Evolutionary conservation across 2,888 invertebrate species (phyloP).

Genomic region (Drosophila prostipennis): DNA sequence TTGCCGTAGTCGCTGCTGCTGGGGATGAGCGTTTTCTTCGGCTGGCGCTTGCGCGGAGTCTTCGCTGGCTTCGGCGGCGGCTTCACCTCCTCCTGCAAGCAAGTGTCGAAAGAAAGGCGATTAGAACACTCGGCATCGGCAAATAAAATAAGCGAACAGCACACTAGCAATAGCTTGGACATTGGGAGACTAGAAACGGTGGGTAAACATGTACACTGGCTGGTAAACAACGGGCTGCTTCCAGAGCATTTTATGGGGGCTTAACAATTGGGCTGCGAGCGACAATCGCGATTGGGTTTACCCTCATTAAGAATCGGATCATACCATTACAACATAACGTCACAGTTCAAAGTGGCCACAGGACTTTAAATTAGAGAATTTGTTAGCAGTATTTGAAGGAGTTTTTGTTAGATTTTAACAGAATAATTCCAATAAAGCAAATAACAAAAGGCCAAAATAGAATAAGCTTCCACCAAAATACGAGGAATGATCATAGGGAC

Average conservation of each 20-base stretch:
- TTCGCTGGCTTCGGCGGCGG: constrained; percentile 81
- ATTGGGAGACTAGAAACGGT: constrained; percentile 23
- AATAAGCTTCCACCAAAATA: constrained; percentile 20
- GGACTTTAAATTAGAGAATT: constrained; percentile 44
- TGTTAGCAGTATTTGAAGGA: constrained; percentile 22
- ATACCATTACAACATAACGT: constrained; percentile 67
- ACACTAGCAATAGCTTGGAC: constrained; percentile 22
- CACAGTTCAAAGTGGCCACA: constrained; percentile 82
- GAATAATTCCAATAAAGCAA: constrained; percentile 14
- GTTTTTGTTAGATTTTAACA: constrained; percentile 16
- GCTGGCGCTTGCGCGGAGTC: constrained; percentile 83
- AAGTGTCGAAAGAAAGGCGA: constrained; percentile 26
- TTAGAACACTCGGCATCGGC: constrained; percentile 18
- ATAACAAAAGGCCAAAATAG: constrained; percentile 7
- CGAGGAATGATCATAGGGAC: not conserved
- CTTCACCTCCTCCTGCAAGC: constrained; percentile 80
- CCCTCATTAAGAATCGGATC: constrained; percentile 26
- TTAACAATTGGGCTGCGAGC: constrained; percentile 1
- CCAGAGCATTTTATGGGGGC: constrained; percentile 10
- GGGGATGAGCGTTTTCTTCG: constrained; percentile 82
- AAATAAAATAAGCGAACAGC: constrained; percentile 2
- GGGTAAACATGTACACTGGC: constrained; percentile 30
- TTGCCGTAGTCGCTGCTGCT: constrained; percentile 74
- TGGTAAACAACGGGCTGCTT: constrained; percentile 12
- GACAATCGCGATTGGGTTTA: constrained; percentile 12